Conservation (phyloP, 2,888 invertebrate genomes). For the Mythimna pallens region DNA sequence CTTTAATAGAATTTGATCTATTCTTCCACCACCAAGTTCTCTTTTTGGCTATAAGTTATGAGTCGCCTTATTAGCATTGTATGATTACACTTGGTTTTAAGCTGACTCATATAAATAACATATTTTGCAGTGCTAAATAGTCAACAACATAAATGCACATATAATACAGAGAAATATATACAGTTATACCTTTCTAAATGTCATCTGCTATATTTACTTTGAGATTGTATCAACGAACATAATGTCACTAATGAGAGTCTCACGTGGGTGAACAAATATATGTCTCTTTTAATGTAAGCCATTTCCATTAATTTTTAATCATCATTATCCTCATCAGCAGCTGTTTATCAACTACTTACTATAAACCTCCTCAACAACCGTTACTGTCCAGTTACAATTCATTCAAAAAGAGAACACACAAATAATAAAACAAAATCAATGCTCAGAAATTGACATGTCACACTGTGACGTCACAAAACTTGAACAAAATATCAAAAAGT, state of each 20-base stretch:
- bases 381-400: constrained; percentile 13
- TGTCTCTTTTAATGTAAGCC: not conserved
- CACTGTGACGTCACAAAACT: constrained; percentile 54
- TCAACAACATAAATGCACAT: not conserved
- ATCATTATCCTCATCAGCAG: not conserved
- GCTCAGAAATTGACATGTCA: constrained; percentile 61
- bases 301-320: constrained; percentile 14
- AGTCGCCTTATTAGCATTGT: not conserved
- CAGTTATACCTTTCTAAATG: not conserved
- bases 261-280: constrained; percentile 7
- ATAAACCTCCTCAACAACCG: constrained; percentile 7
- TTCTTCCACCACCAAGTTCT: not conserved
- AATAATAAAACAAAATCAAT: constrained; percentile 20
- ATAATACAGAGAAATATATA: too few relatives aligned
- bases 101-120: not conserved
- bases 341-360: not conserved
- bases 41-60: not conserved
- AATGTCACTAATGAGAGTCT: constrained; percentile 6
- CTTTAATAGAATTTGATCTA: too few relatives aligned
- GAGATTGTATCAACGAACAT: constrained; percentile 19
- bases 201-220: not conserved
- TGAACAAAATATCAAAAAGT: constrained; percentile 63
- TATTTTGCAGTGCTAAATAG: not conserved
- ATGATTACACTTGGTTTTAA: not conserved
- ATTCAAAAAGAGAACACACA: constrained; percentile 34